Conservation (phyloP, 2,888 invertebrate genomes). For the Ellobium chinense region DNA sequence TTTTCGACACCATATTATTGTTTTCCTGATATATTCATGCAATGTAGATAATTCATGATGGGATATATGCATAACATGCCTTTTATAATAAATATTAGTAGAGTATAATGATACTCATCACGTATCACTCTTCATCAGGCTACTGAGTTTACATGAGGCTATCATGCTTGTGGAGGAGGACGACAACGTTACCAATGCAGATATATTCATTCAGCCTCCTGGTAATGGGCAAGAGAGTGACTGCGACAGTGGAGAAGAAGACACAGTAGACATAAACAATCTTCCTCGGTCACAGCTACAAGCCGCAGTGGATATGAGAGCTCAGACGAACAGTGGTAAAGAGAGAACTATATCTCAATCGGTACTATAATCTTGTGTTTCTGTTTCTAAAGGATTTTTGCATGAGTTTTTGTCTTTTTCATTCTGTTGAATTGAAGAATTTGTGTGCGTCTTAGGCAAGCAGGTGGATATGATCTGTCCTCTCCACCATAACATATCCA, state of each 20-base stretch:
- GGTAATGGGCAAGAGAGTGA: slow-evolving; percentile 18
- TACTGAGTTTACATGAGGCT: neutral
- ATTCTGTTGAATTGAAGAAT: too few relatives aligned
- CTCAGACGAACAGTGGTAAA: neutral
- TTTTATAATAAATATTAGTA: too few relatives aligned
- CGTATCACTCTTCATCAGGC: neutral
- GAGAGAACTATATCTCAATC: neutral
- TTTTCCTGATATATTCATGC: too few relatives aligned
- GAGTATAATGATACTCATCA: too few relatives aligned
- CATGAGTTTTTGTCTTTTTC: neutral
- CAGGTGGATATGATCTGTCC: too few relatives aligned
- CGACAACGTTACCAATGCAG: neutral
- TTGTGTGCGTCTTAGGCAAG: too few relatives aligned
- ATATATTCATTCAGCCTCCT: slow-evolving; percentile 25
- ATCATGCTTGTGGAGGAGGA: neutral
- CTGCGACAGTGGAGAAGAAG: slow-evolving; percentile 39
- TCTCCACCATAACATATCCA: too few relatives aligned
- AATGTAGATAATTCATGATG: too few relatives aligned
- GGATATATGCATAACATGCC: too few relatives aligned
- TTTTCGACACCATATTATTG: too few relatives aligned
- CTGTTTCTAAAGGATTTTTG: too few relatives aligned
- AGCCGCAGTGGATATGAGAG: neutral
- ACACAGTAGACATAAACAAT: neutral
- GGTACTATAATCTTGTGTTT: too few relatives aligned
- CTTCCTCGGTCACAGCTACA: neutral